These are phyloP conservation scores for Metaphire vulgaris DNA, from an alignment of 1,140 invertebrate genomes.

Conservation along the genomic window DNA sequence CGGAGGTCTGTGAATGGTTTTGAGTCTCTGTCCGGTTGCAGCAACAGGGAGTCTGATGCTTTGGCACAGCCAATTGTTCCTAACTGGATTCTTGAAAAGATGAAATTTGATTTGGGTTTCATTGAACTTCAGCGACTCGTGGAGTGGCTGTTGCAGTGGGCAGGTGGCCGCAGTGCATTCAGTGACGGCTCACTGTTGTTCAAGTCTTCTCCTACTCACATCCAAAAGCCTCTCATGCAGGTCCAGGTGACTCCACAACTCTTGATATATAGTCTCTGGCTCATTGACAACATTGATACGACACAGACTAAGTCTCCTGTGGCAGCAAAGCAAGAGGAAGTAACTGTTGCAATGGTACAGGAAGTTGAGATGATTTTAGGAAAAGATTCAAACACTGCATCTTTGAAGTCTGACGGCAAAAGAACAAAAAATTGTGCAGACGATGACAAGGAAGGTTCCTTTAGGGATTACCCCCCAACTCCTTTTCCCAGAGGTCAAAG, in stretches of 20 bases:
- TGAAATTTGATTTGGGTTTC: slow-evolving; percentile 11
- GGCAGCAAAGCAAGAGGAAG: not conserved
- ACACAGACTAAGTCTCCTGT: not conserved
- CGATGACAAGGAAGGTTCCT: not conserved
- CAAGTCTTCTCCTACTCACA: not conserved
- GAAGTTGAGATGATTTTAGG: not conserved
- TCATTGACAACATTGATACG: slow-evolving; percentile 15
- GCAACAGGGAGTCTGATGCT: not conserved
- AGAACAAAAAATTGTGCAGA: not conserved
- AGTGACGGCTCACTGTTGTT: slow-evolving; percentile 26
- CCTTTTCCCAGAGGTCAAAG: not conserved
- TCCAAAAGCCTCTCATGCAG: not conserved
- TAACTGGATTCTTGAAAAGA: slow-evolving; percentile 19
- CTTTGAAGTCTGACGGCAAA: not conserved
- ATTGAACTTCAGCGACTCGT: slow-evolving; percentile 33
- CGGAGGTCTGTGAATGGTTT: not conserved
- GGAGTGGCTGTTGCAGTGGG: slow-evolving; percentile 46
- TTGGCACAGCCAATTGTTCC: not conserved
- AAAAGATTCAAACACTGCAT: not conserved
- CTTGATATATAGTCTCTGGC: slow-evolving; percentile 24
- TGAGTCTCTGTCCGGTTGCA: not conserved
- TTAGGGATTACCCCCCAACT: not conserved
- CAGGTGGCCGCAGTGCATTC: slow-evolving; percentile 39
- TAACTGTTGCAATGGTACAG: slow-evolving; percentile 13
- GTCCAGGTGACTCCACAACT: slow-evolving; percentile 19